These are phyloP conservation scores for Thaumetopoea pityocampa DNA, from an alignment of 1,140 invertebrate species.

Conservation along the genomic window DNA sequence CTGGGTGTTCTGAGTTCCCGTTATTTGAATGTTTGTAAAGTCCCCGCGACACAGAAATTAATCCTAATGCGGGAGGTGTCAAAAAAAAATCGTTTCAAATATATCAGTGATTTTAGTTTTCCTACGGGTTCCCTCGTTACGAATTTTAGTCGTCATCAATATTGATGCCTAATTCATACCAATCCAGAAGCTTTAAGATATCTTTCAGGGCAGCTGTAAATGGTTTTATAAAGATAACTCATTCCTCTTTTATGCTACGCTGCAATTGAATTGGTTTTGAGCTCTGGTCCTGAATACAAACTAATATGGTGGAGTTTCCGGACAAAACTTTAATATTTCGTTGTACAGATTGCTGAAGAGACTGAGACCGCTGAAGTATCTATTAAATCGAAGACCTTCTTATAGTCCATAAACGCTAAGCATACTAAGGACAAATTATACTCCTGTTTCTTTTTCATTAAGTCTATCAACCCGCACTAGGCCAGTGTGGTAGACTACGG, in stretches of 20 bases:
- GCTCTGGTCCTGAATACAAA: slow-evolving; percentile 14
- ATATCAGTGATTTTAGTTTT: too few species aligned
- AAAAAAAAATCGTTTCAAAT: too few species aligned
- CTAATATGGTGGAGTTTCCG: slow-evolving; percentile 18
- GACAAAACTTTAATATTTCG: slow-evolving; percentile 20
- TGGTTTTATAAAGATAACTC: slow-evolving; percentile 34
- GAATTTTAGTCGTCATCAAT: too few species aligned
- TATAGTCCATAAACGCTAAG: not conserved
- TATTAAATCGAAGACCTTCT: not conserved
- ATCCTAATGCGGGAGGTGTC: too few species aligned
- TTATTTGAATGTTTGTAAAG: too few species aligned
- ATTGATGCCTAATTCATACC: slow-evolving; percentile 30
- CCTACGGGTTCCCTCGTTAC: too few species aligned
- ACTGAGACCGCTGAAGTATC: slow-evolving; percentile 4
- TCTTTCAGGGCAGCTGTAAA: slow-evolving; percentile 33
- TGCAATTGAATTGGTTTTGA: slow-evolving; percentile 28
- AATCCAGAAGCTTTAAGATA: slow-evolving; percentile 32
- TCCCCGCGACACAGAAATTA: too few species aligned
- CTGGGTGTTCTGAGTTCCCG: too few species aligned
- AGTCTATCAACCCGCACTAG: too few species aligned
- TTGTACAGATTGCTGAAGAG: slow-evolving; percentile 20
- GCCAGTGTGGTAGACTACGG: too few species aligned
- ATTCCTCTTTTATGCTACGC: slow-evolving; percentile 29
- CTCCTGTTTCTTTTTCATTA: too few species aligned
- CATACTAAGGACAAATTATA: too few species aligned